A percentile compares a stretch with the other conserved stretches of the same genome.
These are phyloP conservation scores for Proterorhinus semilunaris DNA, from an alignment of 2,113 vertebrate genomes.

Conservation along the genomic window DNA sequence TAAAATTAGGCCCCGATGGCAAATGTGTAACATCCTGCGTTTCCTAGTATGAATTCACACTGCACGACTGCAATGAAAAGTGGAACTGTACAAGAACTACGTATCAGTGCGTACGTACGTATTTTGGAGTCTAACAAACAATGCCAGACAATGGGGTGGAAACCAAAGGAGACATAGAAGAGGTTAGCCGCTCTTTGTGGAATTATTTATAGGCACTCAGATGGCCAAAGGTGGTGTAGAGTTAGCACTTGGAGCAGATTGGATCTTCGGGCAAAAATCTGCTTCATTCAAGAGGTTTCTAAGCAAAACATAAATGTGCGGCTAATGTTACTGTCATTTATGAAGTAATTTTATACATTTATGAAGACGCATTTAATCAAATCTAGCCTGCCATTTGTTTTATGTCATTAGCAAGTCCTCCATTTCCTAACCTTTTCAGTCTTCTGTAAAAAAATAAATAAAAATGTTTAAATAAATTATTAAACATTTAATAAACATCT, in stretches of 20 bases:
- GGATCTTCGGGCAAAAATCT: constrained; percentile 3
- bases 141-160: constrained; percentile 11
- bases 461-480: no score
- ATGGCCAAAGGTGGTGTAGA: constrained; percentile 64
- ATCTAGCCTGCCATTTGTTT: neutral
- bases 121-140: neutral
- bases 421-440: no score
- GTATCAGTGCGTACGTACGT: neutral
- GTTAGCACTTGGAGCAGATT: constrained; percentile 42
- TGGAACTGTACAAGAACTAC: neutral
- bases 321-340: neutral
- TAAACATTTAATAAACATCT: no score
- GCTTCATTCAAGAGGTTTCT: neutral
- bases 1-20: constrained; percentile 55
- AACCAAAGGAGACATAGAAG: constrained; percentile 35
- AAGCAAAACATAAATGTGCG: neutral
- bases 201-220: constrained; percentile 85
- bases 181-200: constrained; percentile 69
- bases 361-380: neutral
- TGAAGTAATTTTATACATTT: neutral
- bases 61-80: constrained; percentile 10
- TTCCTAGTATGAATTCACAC: constrained; percentile 50
- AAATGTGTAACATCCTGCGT: constrained; percentile 44
- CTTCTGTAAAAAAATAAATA: no score
- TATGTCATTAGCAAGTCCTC: neutral